These are phyloP conservation scores for Gasterosteus aculeatus DNA, from an alignment of 2,113 vertebrate genomes.

Conservation along the genomic window DNA sequence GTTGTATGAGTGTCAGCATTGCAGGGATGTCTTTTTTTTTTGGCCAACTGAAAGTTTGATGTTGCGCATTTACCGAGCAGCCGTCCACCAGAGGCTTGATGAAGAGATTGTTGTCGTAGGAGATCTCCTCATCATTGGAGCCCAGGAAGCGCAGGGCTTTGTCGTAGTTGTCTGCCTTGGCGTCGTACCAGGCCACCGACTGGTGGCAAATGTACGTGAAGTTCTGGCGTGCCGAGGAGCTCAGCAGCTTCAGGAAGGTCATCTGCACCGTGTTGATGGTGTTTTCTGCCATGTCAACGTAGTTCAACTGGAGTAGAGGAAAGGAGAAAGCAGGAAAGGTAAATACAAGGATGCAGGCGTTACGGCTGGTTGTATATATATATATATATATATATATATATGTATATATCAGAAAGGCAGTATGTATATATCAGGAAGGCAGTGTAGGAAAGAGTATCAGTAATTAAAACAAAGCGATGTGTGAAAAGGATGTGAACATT, in stretches of 20 bases:
- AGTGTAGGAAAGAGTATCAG: conserved; percentile 1
- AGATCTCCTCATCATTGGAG: conserved; percentile 98
- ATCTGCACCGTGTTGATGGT: conserved; percentile 93
- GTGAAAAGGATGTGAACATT: not conserved
- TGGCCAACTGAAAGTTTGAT: conserved; percentile 26
- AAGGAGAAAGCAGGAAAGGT: not conserved
- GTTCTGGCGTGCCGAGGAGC: conserved; percentile 94
- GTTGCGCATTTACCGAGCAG: conserved; percentile 87
- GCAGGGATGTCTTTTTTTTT: conserved; percentile 31
- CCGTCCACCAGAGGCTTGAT: conserved; percentile 91
- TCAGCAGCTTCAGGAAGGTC: conserved; percentile 98
- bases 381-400: too few relatives aligned
- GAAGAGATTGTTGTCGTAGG: conserved; percentile 94
- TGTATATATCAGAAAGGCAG: too few relatives aligned
- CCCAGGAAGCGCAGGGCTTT: conserved; percentile 95
- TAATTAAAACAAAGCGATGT: conserved; percentile 33
- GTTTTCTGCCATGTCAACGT: conserved; percentile 89
- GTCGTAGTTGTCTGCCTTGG: conserved; percentile 87
- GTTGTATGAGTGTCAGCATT: conserved; percentile 1
- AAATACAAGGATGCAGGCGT: not conserved
- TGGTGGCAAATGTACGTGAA: conserved; percentile 98
- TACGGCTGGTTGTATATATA: not conserved
- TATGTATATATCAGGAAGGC: not conserved
- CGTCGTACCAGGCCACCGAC: conserved; percentile 93
- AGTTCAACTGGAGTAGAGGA: conserved; percentile 84